Evolutionary conservation across 2,888 invertebrate genomes (phyloP).

Genomic region (Oscheius sp.): DNA sequence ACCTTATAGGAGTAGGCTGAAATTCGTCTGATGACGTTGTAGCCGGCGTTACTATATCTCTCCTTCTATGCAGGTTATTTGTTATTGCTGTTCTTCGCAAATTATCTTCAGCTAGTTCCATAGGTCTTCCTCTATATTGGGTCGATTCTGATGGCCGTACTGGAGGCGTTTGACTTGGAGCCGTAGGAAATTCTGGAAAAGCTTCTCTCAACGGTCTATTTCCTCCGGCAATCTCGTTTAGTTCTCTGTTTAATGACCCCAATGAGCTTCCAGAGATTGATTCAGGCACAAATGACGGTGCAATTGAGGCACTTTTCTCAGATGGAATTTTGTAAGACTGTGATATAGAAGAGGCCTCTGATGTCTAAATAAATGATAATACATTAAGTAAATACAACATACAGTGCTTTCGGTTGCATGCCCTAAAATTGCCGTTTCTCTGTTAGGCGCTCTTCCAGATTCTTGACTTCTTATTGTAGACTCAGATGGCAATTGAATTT

Average conservation of each 20-base stretch:
- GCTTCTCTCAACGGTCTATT: constrained; percentile 1
- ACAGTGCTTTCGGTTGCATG: too few species aligned
- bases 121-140: neutral
- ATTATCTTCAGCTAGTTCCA: neutral
- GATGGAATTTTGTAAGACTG: too few species aligned
- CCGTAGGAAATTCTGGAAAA: neutral
- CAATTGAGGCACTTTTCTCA: too few species aligned
- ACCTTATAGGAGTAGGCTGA: constrained; percentile 6
- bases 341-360: too few species aligned
- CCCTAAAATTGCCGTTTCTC: neutral
- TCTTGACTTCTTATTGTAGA: neutral
- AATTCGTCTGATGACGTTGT: neutral
- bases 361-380: too few species aligned
- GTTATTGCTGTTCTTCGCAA: neutral
- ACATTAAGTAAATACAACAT: too few species aligned
- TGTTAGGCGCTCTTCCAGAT: neutral
- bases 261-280: too few species aligned
- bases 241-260: neutral
- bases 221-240: constrained; percentile 11
- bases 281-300: too few species aligned
- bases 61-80: neutral
- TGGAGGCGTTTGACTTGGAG: neutral
- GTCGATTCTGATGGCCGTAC: constrained; percentile 6
- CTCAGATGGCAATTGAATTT: neutral
- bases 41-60: too few species aligned